Evolutionary conservation across 2,888 invertebrate genomes (phyloP).

Genomic region (Tolmerus cingulatus): DNA sequence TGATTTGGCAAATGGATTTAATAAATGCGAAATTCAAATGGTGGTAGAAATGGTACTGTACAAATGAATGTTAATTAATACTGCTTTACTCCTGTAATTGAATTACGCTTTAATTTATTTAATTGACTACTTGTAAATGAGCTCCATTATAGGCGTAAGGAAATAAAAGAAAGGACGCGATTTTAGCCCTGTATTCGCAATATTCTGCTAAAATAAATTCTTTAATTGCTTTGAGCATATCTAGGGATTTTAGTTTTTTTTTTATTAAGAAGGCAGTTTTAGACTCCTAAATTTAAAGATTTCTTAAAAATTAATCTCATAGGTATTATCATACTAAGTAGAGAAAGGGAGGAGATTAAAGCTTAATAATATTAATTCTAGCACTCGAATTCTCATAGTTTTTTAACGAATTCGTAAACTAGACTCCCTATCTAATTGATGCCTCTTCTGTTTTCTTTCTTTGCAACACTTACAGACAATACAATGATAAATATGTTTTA

Average conservation of each 20-base stretch:
- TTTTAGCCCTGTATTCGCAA: neutral
- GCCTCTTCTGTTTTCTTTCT: neutral
- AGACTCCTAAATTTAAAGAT: neutral
- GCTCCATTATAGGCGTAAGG: neutral
- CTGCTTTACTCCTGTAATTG: slow-evolving; percentile 1
- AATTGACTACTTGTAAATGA: neutral
- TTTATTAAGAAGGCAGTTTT: neutral
- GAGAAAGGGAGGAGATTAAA: neutral
- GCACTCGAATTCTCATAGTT: neutral
- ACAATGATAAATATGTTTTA: neutral
- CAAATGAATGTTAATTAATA: slow-evolving; percentile 3
- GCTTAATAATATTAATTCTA: neutral
- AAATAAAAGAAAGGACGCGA: neutral
- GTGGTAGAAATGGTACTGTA: neutral
- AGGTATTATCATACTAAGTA: neutral
- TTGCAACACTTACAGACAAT: neutral
- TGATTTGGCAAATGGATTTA: neutral
- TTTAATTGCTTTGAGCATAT: neutral
- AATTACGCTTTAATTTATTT: slow-evolving; percentile 10
- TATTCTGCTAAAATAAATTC: neutral
- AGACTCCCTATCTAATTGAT: neutral
- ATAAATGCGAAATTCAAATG: neutral
- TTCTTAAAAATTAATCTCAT: neutral
- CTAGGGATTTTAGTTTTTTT: neutral
- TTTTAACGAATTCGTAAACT: neutral